Evolutionary conservation across 2,888 invertebrate species (phyloP).

Genomic region (Alentia gelatinosa): DNA sequence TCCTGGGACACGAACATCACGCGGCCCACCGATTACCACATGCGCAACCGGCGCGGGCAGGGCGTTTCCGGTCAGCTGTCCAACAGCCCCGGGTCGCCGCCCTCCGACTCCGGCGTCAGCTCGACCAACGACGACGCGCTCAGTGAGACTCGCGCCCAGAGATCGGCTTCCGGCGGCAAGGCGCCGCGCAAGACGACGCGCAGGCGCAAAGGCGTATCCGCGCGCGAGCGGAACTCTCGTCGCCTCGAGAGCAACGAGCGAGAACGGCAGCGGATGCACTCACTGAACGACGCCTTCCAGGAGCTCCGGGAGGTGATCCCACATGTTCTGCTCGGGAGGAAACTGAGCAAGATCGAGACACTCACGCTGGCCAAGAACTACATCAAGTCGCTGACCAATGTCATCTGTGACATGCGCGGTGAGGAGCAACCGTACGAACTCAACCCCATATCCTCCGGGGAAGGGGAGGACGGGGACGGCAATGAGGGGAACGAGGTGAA

Average conservation of each 20-base stretch:
- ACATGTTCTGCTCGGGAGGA: conserved; percentile 91
- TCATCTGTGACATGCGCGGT: conserved; percentile 90
- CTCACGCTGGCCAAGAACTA: conserved; percentile 93
- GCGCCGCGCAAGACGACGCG: conserved; percentile 71
- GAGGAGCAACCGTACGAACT: conserved; percentile 78
- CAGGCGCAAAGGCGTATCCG: conserved; percentile 89
- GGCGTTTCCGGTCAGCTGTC: neutral
- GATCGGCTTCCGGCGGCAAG: conserved; percentile 10
- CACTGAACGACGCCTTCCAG: conserved; percentile 94
- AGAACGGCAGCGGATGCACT: conserved; percentile 95
- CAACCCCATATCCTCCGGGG: neutral
- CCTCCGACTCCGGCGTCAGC: conserved; percentile 75
- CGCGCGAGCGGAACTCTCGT: conserved; percentile 91
- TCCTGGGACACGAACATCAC: conserved; percentile 45
- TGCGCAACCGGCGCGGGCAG: conserved; percentile 53
- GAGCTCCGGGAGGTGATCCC: conserved; percentile 92
- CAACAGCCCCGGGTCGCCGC: conserved; percentile 67
- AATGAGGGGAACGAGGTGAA: neutral
- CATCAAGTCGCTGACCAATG: conserved; percentile 92
- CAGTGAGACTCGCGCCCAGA: neutral
- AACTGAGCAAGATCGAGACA: conserved; percentile 93
- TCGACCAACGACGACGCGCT: conserved; percentile 69
- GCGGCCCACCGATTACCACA: conserved; percentile 62
- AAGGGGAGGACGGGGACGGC: neutral
- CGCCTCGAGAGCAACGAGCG: conserved; percentile 94